Base-by-base conservation (phyloP, 1,140 invertebrate species). In the Lethocerus indicus region DNA sequence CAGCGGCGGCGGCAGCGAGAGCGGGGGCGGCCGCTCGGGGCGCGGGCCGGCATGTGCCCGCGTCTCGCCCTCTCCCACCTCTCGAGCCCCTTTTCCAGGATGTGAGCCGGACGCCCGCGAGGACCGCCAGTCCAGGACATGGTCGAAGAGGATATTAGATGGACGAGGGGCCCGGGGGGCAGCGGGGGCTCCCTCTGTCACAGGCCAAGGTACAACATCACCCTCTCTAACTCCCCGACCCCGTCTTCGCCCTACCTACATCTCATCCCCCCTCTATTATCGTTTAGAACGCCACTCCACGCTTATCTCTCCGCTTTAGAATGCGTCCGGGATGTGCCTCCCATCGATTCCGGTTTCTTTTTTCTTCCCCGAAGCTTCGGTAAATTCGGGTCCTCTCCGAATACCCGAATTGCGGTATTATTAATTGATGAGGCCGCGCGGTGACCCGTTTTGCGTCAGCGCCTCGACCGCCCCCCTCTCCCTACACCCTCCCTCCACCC, bases 181-280 rank as follows among this genome's bases (percentile, higher is more conserved):
- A 47, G 37, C 24, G 51, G 51, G 14, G 51, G 51, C 40, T 53
- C 51, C 40, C 51, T 53, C 45, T 53, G 36, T 26, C 51, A 53
- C 51, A 47, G 51, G 37, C 51, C 51, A 21, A 53, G 51, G 51
- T 53, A 53, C 43, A n/a, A n/a, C n/a, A n/a, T n/a, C n/a, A n/a
- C n/a, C n/a, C n/a, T n/a, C n/a, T n/a, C n/a, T n/a, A n/a, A n/a
- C n/a, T n/a, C n/a, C n/a, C n/a, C n/a, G n/a, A n/a, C n/a, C n/a
- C n/a, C n/a, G n/a, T n/a, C n/a, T n/a, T n/a, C n/a, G n/a, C n/a
- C n/a, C n/a, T n/a, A n/a, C n/a, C n/a, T n/a, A 12, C 37, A 5
- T 16, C n/a, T 12, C n/a, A 32, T 32, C n/a, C 9, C 29, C 29
- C 9, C 9, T n/a, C 29, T 32, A 32, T 12, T 32, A 9, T 12